phyloP scores from a whole-genome alignment of 1,140 invertebrate genomes.

The Pseudomyrmex cubaensis region DNA sequence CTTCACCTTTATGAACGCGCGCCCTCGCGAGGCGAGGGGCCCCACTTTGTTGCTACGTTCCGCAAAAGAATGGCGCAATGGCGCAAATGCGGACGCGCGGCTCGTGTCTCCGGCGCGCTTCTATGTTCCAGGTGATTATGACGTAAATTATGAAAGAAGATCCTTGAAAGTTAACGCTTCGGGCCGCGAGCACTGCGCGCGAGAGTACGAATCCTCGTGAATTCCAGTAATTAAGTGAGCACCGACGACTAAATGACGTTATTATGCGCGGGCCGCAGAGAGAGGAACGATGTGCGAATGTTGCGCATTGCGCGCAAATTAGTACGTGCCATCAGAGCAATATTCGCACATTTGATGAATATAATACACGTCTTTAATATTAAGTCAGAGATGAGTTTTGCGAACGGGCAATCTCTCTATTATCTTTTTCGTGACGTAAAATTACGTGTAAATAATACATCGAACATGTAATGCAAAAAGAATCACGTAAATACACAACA shows the following conservation, averaged over 20 bases:
- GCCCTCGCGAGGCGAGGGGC: conserved; percentile 32
- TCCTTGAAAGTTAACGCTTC: conserved; percentile 67
- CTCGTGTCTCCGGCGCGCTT: conserved; percentile 53
- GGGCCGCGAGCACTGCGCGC: conserved; percentile 64
- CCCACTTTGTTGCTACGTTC: conserved; percentile 60
- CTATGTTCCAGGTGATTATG: conserved; percentile 80
- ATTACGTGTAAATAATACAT: not conserved
- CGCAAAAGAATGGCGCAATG: conserved; percentile 64
- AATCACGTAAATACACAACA: too few relatives aligned
- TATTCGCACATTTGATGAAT: conserved; percentile 19
- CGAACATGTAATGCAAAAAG: not conserved
- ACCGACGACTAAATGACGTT: conserved; percentile 65
- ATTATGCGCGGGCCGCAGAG: conserved; percentile 39
- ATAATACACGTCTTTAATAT: not conserved
- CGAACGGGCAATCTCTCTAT: not conserved
- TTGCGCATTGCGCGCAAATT: conserved; percentile 34
- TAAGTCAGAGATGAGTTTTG: not conserved
- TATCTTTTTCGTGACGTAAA: not conserved
- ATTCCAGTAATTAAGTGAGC: conserved; percentile 67
- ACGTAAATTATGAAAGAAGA: conserved; percentile 82
- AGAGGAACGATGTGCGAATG: conserved; percentile 28
- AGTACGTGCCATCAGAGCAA: conserved; percentile 47
- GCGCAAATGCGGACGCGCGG: conserved; percentile 32
- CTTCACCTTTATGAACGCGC: conserved; percentile 63
- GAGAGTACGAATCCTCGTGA: conserved; percentile 63